Percentiles rank a stretch among this genome's conserved stretches.
phyloP scores from a whole-genome alignment of 2,888 invertebrate genomes.

The Aradus depressus region DNA sequence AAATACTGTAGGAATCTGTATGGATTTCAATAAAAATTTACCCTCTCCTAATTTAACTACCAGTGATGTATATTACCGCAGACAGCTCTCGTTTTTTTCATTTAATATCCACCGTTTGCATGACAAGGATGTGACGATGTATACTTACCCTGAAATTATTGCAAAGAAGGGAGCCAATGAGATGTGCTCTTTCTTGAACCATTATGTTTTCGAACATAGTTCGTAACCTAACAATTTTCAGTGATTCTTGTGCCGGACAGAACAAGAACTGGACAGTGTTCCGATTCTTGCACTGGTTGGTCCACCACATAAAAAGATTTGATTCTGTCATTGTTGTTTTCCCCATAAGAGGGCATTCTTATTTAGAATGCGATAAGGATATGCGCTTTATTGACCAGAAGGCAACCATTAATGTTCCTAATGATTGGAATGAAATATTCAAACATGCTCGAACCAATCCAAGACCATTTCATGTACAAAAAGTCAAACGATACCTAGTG shows the following conservation, averaged over 20 bases:
- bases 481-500: constrained; percentile 2
- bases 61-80: not conserved
- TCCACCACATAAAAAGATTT: not conserved
- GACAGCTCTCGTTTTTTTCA: constrained; percentile 1
- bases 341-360: too few species aligned
- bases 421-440: constrained; percentile 12
- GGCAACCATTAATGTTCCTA: not conserved
- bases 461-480: constrained; percentile 1
- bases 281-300: not conserved
- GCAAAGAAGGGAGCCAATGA: constrained; percentile 1
- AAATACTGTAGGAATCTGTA: constrained; percentile 5
- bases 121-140: not conserved
- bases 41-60: constrained; percentile 3
- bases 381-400: constrained; percentile 10
- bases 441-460: not conserved
- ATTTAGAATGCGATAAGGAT: constrained; percentile 8
- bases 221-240: not conserved
- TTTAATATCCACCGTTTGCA: not conserved
- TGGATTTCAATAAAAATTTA: constrained; percentile 8
- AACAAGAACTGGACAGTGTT: constrained; percentile 3
- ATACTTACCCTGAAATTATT: not conserved
- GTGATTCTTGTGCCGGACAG: not conserved
- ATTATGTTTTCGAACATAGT: constrained; percentile 1
- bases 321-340: not conserved
- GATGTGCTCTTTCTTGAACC: not conserved